Evolutionary conservation across 2,113 vertebrate genomes (phyloP).

Genomic region (Arizona elegans): DNA sequence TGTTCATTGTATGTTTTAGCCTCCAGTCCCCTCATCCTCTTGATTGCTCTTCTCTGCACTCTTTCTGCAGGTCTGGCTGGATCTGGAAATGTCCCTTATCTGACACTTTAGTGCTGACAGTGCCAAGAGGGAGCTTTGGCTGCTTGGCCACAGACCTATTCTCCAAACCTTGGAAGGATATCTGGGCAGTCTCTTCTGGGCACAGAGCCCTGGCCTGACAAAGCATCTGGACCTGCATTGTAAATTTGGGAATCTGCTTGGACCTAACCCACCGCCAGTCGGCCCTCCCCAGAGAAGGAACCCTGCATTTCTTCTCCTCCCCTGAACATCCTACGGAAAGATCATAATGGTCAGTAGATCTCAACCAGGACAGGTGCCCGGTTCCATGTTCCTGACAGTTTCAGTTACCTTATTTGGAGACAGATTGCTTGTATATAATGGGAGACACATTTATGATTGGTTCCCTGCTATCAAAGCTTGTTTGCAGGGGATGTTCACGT

Average conservation of each 20-base stretch:
- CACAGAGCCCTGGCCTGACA: too few species aligned
- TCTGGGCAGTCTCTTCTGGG: background rate
- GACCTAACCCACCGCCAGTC: too few species aligned
- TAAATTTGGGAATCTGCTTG: too few species aligned
- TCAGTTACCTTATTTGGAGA: background rate
- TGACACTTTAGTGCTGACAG: background rate
- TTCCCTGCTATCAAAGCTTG: background rate
- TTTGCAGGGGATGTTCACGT: background rate
- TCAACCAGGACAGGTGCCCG: background rate
- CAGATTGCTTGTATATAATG: too few species aligned
- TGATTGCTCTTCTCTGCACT: too few species aligned
- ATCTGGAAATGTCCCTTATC: background rate
- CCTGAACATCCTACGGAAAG: too few species aligned
- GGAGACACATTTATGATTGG: background rate
- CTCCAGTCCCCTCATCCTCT: too few species aligned
- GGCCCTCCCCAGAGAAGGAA: too few species aligned
- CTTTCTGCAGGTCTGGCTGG: background rate
- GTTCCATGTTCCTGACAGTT: background rate
- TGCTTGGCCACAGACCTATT: background rate
- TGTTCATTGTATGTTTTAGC: too few species aligned
- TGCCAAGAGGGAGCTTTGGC: background rate
- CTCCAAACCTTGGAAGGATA: background rate
- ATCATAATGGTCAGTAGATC: too few species aligned
- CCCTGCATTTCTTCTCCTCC: too few species aligned
- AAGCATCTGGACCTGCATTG: background rate